These are phyloP conservation scores for Neoniphon sammara DNA, from an alignment of 2,797 vertebrate genomes.

Conservation along the genomic window DNA sequence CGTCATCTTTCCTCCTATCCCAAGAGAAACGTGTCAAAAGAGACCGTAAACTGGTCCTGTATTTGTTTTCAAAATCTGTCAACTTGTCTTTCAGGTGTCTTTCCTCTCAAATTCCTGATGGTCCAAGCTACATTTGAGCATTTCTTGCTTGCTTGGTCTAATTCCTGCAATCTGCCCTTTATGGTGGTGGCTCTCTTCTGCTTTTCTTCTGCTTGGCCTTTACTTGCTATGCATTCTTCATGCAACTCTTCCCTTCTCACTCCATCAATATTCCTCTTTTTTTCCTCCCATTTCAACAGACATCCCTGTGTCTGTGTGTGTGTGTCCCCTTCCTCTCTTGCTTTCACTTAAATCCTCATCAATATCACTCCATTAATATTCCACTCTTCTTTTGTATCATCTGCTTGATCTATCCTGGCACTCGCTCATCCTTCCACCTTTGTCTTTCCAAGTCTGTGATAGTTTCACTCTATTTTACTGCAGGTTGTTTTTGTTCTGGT, in stretches of 20 bases:
- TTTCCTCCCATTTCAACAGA: conserved; percentile 17
- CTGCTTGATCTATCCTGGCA: neutral
- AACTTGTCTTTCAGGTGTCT: conserved; percentile 20
- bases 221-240: conserved; percentile 41
- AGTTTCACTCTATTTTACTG: conserved; percentile 12
- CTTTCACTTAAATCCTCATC: conserved; percentile 41
- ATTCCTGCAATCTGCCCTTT: neutral
- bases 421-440: conserved; percentile 14
- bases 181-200: conserved; percentile 40
- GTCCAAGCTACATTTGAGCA: conserved; percentile 28
- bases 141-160: conserved; percentile 38
- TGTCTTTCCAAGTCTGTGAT: conserved; percentile 3
- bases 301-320: conserved; percentile 26
- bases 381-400: conserved; percentile 31
- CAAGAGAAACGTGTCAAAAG: conserved; percentile 45
- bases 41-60: conserved; percentile 34
- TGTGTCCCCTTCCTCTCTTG: conserved; percentile 28
- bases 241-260: conserved; percentile 56
- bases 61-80: conserved; percentile 62
- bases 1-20: neutral
- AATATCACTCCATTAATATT: conserved; percentile 57
- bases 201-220: conserved; percentile 56
- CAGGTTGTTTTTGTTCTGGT: neutral
- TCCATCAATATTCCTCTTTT: conserved; percentile 50
- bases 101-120: conserved; percentile 31